Base-by-base conservation (phyloP, 1,140 invertebrate species). In the Tribolium madens region DNA sequence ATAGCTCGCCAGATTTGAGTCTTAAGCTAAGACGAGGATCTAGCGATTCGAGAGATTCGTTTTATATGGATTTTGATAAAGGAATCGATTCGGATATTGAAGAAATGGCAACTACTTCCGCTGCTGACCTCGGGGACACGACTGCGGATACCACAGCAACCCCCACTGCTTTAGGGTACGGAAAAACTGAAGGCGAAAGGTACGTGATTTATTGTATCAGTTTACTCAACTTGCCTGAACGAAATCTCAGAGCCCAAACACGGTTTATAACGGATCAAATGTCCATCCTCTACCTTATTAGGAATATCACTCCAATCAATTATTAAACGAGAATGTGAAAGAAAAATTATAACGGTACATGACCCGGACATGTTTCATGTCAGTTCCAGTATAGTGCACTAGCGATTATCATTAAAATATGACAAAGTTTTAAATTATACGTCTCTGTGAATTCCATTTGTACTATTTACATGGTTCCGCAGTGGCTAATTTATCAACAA, bases 21-120 rank as follows among this genome's bases (percentile, higher is more conserved):
- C 88, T 95, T 69, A 93, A 94, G 86, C 86, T 95, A 81, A 89
- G 94, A 77, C 90, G 94, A 64, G 93, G 93, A 15, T 94, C 93
- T 17, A 94, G 93, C 83, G 94, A 95, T 87, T 95, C 94, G 5
- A 89, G 94, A 69, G 94, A 95, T 85, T 95, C 93, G 26, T 95
- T 94, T 84, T 95, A 95, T 84, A 94, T 95, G 94, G 94, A 95
- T 86, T 94, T 95, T 82, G 94, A 93, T 80, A 89, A 93, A 87
- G 94, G 94, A 17, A 95, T 95, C 82, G 94, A 95, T 85, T 95
- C 94, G 14, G 94, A 95, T 83, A 95, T 95, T 81, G 94, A 95
- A 84, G 93, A 95, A 86, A 93, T 94, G 81, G 91, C 92, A 53
- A 91, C 90, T 42, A 90, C 90, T 73, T 87, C 89, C 71, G 84